Evolutionary conservation across 2,113 vertebrate species (phyloP), one percentile per base, ranked within the genome.

Genomic region (Pituophis catenifer): DNA sequence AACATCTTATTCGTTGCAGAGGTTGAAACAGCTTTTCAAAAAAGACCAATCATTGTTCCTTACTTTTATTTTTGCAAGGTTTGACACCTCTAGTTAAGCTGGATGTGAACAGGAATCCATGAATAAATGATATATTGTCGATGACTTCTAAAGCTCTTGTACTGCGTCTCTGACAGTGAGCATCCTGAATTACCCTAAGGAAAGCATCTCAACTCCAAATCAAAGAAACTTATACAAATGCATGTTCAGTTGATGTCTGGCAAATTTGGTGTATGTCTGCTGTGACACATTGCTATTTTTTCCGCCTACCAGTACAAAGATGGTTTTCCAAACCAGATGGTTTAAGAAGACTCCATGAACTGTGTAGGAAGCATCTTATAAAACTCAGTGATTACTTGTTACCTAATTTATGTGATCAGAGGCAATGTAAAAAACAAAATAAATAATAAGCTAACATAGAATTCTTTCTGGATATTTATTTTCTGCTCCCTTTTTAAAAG

Each of bases 111-210:
- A 92, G 86, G 26, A 65, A 89, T 8, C 1, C 65, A 96, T 96
- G 96, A 97, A 96, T 96, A 96, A 96, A 94, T 97, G 90, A 96
- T 96, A 95, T 93, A 93, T 89, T 88, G 81, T 29, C 94, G 91
- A 94, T 95, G 95, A 90, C 93, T 96, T 94, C 91, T 91, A 95
- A 95, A 96, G 91, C 91, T 87, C 95, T 55, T 89, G 59, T 85
- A 38, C 65, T 89, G 21, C 70, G 29, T 4, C 91, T 92, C 93
- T 0, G 1, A 91, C 92, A 94, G 92, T 0, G 1, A 94, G 59
- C 91, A 91, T 95, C 93, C 89, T 94, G 91, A 95, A 92, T 93
- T 95, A 93, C 92, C 93, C 93, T 90, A 95, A 93, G 12, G 8
- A 81, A 93, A 90, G 29, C 13, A 94, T 53, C 33, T 94, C 89